Evolutionary conservation across 2,113 vertebrate genomes (phyloP).

Genomic region (Myanophis thanlyinensis): DNA sequence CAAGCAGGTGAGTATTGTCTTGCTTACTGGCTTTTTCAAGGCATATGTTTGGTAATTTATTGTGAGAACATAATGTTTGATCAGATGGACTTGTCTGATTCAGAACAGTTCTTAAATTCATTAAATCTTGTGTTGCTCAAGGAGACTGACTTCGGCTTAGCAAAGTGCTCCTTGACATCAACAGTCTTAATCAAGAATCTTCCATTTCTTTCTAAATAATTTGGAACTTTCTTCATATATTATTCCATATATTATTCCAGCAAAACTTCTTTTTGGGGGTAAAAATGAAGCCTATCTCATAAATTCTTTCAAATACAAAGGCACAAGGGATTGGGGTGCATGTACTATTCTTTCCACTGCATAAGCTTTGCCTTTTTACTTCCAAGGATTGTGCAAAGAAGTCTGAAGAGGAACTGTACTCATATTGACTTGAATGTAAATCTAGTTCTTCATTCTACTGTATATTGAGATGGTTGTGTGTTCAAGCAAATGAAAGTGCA

Average conservation of each 20-base stretch:
- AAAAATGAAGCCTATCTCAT: neutral
- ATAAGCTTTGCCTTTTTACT: neutral
- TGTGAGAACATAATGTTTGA: neutral
- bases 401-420: neutral
- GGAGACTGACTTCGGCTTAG: neutral
- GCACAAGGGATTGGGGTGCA: neutral
- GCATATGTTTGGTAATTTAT: neutral
- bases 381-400: neutral
- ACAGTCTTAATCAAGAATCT: neutral
- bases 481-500: neutral
- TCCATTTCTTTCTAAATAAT: neutral
- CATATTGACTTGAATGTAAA: neutral
- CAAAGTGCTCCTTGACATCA: neutral
- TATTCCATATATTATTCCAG: neutral
- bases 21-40: neutral
- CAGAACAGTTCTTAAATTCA: neutral
- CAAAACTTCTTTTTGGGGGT: neutral
- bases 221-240: neutral
- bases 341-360: neutral
- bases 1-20: neutral
- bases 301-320: neutral
- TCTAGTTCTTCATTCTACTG: neutral
- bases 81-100: neutral
- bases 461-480: neutral
- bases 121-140: neutral